Percentiles rank a stretch among this genome's conserved stretches.
Conservation (phyloP, 2,113 vertebrate genomes). For the Geococcyx californianus region DNA sequence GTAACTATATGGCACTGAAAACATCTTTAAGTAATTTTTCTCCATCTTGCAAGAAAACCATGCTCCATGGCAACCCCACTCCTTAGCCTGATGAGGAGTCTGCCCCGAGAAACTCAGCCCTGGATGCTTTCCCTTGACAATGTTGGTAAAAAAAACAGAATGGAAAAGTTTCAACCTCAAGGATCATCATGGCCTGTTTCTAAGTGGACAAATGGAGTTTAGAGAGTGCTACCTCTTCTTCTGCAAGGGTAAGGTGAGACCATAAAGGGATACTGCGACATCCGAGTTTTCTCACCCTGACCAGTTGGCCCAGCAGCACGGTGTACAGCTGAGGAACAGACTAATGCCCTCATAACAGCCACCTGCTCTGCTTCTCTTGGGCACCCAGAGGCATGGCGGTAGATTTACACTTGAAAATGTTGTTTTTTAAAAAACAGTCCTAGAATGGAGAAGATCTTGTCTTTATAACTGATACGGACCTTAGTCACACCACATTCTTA, state of each 20-base stretch:
- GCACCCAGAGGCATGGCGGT: not conserved
- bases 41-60: not conserved
- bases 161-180: not conserved
- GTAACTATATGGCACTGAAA: not conserved
- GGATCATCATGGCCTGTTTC: not conserved
- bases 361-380: not conserved
- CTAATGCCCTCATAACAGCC: not conserved
- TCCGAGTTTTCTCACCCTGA: not conserved
- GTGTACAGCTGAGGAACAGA: not conserved
- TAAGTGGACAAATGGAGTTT: not conserved
- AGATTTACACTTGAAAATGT: not conserved
- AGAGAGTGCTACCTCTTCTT: not conserved
- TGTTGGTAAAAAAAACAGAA: not conserved
- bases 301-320: rapidly evolving
- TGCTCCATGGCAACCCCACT: not conserved
- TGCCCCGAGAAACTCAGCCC: not conserved
- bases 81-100: not conserved
- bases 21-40: not conserved
- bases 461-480: not conserved
- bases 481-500: not conserved
- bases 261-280: not conserved
- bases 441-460: not conserved
- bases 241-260: not conserved
- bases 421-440: not conserved
- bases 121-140: not conserved